Evolutionary conservation across 2,888 invertebrate species (phyloP).

Genomic region (Hecatera dysodea): DNA sequence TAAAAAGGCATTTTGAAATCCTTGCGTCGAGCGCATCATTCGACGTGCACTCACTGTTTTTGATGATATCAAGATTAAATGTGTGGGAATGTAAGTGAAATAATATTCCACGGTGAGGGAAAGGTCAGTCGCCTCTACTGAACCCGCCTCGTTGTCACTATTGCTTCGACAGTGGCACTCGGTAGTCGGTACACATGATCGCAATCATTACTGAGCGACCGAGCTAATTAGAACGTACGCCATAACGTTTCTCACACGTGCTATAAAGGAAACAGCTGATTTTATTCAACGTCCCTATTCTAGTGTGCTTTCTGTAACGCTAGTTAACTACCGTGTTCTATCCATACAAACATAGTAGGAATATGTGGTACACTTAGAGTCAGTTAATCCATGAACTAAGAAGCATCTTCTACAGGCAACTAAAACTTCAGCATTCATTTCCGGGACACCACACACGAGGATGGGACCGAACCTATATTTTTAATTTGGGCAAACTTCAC

Average conservation of each 20-base stretch:
- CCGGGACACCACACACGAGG: background rate
- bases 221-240: constrained; percentile 71
- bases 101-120: constrained; percentile 76
- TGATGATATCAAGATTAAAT: constrained; percentile 67
- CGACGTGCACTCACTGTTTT: constrained; percentile 49
- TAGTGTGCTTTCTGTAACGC: background rate
- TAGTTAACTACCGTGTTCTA: constrained; percentile 10
- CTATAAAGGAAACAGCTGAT: constrained; percentile 41
- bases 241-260: constrained; percentile 50
- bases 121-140: constrained; percentile 78
- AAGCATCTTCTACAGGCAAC: background rate
- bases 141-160: constrained; percentile 66
- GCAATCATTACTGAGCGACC: constrained; percentile 65
- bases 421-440: background rate
- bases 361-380: background rate
- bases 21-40: constrained; percentile 31
- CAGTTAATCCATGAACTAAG: background rate
- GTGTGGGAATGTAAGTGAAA: constrained; percentile 82
- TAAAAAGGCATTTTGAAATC: constrained; percentile 30
- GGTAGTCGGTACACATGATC: constrained; percentile 62
- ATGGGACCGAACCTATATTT: no score
- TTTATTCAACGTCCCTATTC: constrained; percentile 24
- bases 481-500: no score
- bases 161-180: constrained; percentile 48
- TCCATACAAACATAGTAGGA: background rate